Evolutionary conservation across 2,888 invertebrate genomes (phyloP), one percentile per base, ranked within the genome.

Genomic region (Sminthurides aquaticus): DNA sequence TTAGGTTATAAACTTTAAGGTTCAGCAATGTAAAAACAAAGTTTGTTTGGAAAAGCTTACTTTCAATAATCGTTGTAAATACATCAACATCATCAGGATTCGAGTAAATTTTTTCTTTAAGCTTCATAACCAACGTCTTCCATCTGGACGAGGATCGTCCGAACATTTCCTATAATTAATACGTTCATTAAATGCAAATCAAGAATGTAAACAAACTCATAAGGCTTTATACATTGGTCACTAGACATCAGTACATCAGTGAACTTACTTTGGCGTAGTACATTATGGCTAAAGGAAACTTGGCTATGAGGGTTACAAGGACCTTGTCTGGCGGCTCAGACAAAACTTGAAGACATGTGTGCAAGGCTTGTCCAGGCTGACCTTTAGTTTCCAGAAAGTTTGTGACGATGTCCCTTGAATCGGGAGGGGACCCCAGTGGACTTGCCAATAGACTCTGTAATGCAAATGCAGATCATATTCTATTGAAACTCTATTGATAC

Each of bases 241-340:
- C 15, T 52, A 20, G 20, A 15, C 3, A 52, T 52, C 18, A 18
- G 20, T 22, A 52, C 26, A 26, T 56, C 34, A 5, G 2, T n/a
- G 18, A 26, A 55, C 34, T 76, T 76, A 86, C 87, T 82, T 86
- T 86, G 57, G 85, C 85, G 76, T 85, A 87, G 64, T 85, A 84
- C 70, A 86, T 78, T 29, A 86, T 76, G 74, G 83, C 84, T 2
- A 70, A 64, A 2, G 74, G 73, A 22, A 72, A 70, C 34, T 69
- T 65, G 11, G 67, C 62, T 2, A 74, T 69, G 28, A 74, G 60
- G 28, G 65, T 67, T 8, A 60, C 62, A 11, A 74, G 57, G 2
- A 66, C 71, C 29, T 68, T 70, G 48, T 72, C 73, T 3, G 64
- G 52, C n/a, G 72, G 61, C 18, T 74, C 73, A 28, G 67, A 65